Evolutionary conservation across 1,140 invertebrate genomes (phyloP).

Genomic region (Dolichoris vasculosae): DNA sequence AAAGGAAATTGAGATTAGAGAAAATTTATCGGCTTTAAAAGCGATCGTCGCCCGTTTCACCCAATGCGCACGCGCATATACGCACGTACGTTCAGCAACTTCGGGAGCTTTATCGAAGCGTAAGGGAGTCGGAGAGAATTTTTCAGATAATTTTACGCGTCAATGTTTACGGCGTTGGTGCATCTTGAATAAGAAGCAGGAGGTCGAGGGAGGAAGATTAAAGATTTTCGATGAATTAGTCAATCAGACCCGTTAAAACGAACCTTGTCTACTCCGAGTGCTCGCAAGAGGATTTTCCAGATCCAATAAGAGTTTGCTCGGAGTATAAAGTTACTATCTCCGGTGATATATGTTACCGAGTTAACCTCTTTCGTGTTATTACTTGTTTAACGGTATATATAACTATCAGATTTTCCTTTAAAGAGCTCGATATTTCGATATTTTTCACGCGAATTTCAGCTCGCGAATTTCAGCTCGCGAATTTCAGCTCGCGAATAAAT

Average conservation of each 20-base stretch:
- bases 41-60: neutral
- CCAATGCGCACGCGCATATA: neutral
- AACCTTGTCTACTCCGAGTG: no score
- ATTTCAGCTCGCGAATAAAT: no score
- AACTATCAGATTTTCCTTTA: no score
- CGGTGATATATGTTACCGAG: no score
- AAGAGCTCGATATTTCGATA: no score
- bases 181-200: constrained; percentile 5
- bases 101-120: neutral
- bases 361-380: no score
- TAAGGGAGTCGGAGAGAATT: neutral
- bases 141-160: constrained; percentile 42
- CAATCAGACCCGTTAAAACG: neutral
- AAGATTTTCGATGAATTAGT: neutral
- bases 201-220: neutral
- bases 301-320: neutral
- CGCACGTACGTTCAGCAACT: neutral
- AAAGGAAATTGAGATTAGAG: constrained; percentile 34
- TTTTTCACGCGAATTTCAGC: no score
- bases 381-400: no score
- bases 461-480: no score
- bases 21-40: constrained; percentile 31
- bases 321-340: no score
- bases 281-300: no score
- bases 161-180: neutral